These are phyloP conservation scores for Pollenia angustigena DNA, from an alignment of 2,888 invertebrate genomes.

Conservation along the genomic window DNA sequence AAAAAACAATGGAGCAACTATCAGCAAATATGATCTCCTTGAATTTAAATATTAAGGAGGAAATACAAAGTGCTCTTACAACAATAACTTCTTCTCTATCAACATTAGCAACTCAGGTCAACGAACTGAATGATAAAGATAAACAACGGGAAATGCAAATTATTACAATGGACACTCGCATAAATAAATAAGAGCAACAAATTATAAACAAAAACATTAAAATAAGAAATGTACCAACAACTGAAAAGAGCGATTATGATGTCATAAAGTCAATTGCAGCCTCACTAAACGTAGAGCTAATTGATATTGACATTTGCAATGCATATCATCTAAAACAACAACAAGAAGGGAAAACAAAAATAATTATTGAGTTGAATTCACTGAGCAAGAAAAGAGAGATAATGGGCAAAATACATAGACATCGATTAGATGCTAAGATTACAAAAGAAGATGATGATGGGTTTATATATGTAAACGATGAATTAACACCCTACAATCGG, in stretches of 20 bases:
- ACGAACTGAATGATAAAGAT: constrained; percentile 7
- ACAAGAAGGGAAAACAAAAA: background rate
- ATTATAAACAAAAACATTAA: constrained; percentile 4
- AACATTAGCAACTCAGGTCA: background rate
- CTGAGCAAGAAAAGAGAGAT: no score
- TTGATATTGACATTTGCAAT: background rate
- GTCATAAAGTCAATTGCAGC: background rate
- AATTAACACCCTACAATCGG: no score
- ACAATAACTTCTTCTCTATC: background rate
- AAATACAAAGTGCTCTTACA: background rate
- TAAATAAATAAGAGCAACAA: constrained; percentile 18
- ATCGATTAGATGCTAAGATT: no score
- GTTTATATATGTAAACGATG: background rate
- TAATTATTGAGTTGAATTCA: no score
- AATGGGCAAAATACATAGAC: no score
- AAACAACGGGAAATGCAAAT: constrained; percentile 4
- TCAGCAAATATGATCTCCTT: background rate
- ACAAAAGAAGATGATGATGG: background rate
- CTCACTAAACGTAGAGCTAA: background rate
- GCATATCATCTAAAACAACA: background rate
- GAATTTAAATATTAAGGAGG: background rate
- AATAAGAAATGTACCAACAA: background rate
- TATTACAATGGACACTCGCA: constrained; percentile 10
- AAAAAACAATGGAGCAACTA: constrained; percentile 4
- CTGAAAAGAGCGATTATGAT: no score